phyloP scores from a whole-genome alignment of 1,140 invertebrate genomes.

The Drosophila pseudoobscura region DNA sequence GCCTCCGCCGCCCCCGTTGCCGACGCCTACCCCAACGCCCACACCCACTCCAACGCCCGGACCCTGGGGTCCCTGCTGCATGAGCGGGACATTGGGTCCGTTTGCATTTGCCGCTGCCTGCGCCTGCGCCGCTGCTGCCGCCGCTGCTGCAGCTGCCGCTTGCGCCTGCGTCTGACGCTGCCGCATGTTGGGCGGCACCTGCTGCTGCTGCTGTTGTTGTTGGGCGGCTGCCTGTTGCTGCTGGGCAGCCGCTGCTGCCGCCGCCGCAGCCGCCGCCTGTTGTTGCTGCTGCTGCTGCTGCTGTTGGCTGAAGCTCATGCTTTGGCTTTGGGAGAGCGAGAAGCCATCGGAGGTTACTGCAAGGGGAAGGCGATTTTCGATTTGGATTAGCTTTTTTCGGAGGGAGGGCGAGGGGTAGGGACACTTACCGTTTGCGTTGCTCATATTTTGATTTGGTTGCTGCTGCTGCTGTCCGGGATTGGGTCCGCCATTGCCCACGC shows the following conservation, averaged over 20 bases:
- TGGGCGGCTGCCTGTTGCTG: conserved; percentile 52
- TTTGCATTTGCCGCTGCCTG: conserved; percentile 71
- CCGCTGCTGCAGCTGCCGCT: conserved; percentile 68
- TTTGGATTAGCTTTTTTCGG: background rate
- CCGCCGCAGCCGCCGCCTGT: conserved; percentile 83
- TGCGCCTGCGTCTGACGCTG: conserved; percentile 77
- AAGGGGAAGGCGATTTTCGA: background rate
- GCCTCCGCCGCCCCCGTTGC: conserved; percentile 43
- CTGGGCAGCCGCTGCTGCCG: conserved; percentile 50
- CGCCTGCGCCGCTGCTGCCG: conserved; percentile 69
- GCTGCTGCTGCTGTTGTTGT: conserved; percentile 73
- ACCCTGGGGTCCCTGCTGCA: conserved; percentile 59
- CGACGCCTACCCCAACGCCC: conserved; percentile 38
- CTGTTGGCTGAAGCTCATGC: conserved; percentile 93
- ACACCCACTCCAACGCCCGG: conserved; percentile 35
- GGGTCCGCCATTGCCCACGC: conserved; percentile 52
- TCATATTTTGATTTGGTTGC: conserved; percentile 83
- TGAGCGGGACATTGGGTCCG: conserved; percentile 60
- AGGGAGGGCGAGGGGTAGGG: background rate
- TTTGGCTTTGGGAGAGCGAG: conserved; percentile 91
- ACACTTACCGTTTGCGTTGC: conserved; percentile 75
- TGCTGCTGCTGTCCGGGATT: conserved; percentile 71
- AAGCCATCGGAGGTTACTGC: conserved; percentile 86
- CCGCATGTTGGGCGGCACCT: conserved; percentile 79
- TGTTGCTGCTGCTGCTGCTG: conserved; percentile 62